phyloP scores from a whole-genome alignment of 1,140 invertebrate species.

The Neocloeon triangulifer region DNA sequence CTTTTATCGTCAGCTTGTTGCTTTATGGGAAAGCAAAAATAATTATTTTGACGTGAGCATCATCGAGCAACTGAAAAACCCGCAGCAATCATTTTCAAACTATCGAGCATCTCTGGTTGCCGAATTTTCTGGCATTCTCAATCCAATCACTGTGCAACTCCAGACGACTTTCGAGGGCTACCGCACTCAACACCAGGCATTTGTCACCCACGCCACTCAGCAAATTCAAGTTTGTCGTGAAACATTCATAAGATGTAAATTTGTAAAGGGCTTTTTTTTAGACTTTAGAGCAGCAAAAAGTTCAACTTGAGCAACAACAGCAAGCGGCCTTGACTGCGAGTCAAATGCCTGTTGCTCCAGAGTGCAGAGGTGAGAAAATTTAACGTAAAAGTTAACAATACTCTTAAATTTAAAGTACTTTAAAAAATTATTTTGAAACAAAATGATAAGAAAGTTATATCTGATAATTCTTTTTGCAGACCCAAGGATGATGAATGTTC shows the following conservation, averaged over 20 bases:
- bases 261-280: constrained; percentile 6
- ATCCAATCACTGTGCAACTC: constrained; percentile 45
- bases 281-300: constrained; percentile 52
- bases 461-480: too few relatives aligned
- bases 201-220: constrained; percentile 70
- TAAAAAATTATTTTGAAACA: too few relatives aligned
- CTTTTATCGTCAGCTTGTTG: constrained; percentile 35
- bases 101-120: constrained; percentile 63
- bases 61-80: constrained; percentile 62
- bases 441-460: too few relatives aligned
- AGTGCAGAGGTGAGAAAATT: constrained; percentile 8
- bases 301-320: constrained; percentile 35
- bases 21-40: constrained; percentile 86
- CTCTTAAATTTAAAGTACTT: too few relatives aligned
- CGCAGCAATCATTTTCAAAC: constrained; percentile 52
- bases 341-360: constrained; percentile 4
- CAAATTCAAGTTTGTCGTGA: constrained; percentile 41
- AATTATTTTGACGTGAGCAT: constrained; percentile 76
- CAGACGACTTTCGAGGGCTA: constrained; percentile 54
- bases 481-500: too few relatives aligned
- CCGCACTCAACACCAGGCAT: constrained; percentile 86
- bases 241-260: neutral
- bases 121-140: constrained; percentile 49
- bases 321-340: neutral
- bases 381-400: too few relatives aligned